Percentiles rank a stretch among this genome's conserved stretches.
Evolutionary conservation across 23 tunicate species (phyloP).

Genomic region (Botrylloides violaceus): DNA sequence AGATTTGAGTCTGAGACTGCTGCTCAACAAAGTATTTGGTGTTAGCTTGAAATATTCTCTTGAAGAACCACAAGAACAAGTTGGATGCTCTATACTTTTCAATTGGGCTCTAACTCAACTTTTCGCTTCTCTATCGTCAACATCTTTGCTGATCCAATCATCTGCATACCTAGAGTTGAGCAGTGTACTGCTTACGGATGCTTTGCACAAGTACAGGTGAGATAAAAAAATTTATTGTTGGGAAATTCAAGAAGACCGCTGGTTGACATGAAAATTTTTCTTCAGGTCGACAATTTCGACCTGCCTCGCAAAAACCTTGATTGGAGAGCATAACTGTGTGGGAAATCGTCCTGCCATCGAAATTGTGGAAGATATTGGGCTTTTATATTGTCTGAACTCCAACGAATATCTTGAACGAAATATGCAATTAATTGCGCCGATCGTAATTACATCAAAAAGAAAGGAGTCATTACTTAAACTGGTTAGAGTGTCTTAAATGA

Average conservation of each 20-base stretch:
- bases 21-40: neutral
- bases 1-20: neutral
- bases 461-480: constrained; percentile 14
- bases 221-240: neutral
- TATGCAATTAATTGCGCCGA: constrained; percentile 32
- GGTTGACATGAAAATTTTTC: neutral
- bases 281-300: neutral
- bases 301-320: constrained; percentile 6
- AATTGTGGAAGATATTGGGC: constrained; percentile 45
- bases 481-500: constrained; percentile 12
- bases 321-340: neutral
- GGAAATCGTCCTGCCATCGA: constrained; percentile 28
- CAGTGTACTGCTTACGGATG: neutral
- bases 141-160: constrained; percentile 4
- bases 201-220: constrained; percentile 1
- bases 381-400: constrained; percentile 11
- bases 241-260: neutral
- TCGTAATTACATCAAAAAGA: neutral
- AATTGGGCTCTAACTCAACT: constrained; percentile 11
- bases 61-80: neutral
- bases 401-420: constrained; percentile 27
- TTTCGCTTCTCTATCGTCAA: constrained; percentile 12
- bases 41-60: neutral
- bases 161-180: neutral
- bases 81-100: constrained; percentile 2